Base-by-base conservation (phyloP, 2,888 invertebrate genomes). In the Acronicta alni region DNA sequence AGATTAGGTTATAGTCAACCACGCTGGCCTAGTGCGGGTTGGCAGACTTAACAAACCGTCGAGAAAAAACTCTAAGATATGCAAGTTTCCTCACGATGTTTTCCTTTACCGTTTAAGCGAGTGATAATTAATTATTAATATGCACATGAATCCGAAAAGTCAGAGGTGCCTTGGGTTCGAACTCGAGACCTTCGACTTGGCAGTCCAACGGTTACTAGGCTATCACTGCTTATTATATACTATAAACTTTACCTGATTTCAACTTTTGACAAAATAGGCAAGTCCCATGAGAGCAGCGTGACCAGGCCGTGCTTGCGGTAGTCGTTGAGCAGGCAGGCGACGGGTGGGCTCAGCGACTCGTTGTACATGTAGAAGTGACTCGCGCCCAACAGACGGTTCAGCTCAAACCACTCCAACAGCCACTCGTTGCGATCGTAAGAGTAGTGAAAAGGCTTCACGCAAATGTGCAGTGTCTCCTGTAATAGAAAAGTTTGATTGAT, bases 301-400 rank as follows among this genome's bases (percentile, higher is more conserved):
- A 97, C 96, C 10, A 96, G 85, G 2, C 97, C 97, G 72, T 95
- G 93, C 64, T 94, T 89, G 65, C 92, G 92, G 82, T 97, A 98
- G 83, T 97, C 95, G 41, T 95, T 94, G 39, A 98, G 92, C 20
- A 98, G 95, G 84, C 98, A 98, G 16, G 96, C 96, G 14, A 97
- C 97, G 49, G 96, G 96, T 0, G 95, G 91, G 17, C 98, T 98
- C 43, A 98, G 94, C 0, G 98, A 98, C 86, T 98, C 97, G 87
- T 98, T 98, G 93, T 98, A 98, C 90, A 98, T 97, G 52, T 97
- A 98, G 89, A 98, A 98, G 87, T 98, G 98, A 49, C 96, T 96
- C 38, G 97, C 97, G 0, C 98, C 98, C 72, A 98, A 92, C 39
- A 98, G 90, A 9, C 96, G 95, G 89, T 98, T 97, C 77, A 98